Evolutionary conservation across 2,113 vertebrate species (phyloP).

Genomic region (Morone saxatilis): DNA sequence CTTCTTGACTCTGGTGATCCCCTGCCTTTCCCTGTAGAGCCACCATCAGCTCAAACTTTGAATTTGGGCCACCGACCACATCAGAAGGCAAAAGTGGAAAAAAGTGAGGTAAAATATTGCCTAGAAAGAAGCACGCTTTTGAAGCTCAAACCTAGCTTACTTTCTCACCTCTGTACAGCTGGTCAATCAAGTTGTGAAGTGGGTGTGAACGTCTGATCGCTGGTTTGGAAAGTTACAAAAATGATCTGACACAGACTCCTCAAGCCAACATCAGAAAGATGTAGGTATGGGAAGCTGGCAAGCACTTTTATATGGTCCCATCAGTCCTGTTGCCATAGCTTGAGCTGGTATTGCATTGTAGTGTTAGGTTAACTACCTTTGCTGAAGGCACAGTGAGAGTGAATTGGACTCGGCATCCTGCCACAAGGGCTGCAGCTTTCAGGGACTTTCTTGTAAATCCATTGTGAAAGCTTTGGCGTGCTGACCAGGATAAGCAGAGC

Average conservation of each 20-base stretch:
- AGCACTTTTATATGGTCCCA: too few species aligned
- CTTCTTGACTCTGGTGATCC: too few species aligned
- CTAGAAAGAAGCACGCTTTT: too few species aligned
- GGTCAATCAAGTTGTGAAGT: too few species aligned
- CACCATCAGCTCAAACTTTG: background rate
- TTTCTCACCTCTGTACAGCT: too few species aligned
- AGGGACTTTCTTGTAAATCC: conserved; percentile 55
- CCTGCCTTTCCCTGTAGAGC: too few species aligned
- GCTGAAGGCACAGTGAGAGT: conserved; percentile 29
- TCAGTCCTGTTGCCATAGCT: background rate
- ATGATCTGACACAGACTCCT: background rate
- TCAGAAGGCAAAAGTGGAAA: too few species aligned
- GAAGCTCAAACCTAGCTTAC: too few species aligned
- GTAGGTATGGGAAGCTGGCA: background rate
- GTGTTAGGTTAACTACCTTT: conserved; percentile 27
- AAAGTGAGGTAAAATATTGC: too few species aligned
- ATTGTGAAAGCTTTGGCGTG: conserved; percentile 58
- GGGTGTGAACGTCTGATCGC: too few species aligned
- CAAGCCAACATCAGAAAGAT: background rate
- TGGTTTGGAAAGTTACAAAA: background rate
- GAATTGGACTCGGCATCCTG: conserved; percentile 48
- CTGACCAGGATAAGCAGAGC: conserved; percentile 37
- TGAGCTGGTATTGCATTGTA: background rate
- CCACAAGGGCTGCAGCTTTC: conserved; percentile 45
- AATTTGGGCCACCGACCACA: too few species aligned